These are phyloP conservation scores for Mobula birostris DNA, from an alignment of 2,113 vertebrate species.

Conservation along the genomic window DNA sequence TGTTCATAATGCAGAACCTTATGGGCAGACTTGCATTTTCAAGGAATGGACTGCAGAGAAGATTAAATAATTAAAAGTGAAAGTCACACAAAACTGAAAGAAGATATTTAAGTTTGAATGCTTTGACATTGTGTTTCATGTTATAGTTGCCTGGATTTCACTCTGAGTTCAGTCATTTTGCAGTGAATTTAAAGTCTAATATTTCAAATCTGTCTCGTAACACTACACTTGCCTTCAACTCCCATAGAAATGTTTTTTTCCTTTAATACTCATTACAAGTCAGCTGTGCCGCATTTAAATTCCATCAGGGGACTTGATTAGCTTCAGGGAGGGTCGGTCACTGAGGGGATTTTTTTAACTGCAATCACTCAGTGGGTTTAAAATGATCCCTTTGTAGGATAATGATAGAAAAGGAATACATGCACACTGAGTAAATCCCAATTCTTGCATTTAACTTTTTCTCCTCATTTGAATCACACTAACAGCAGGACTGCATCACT, in stretches of 20 bases:
- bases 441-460: not conserved
- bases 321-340: not conserved
- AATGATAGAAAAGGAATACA: not conserved
- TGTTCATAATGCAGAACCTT: not conserved
- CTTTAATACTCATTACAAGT: conserved; percentile 10
- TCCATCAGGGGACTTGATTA: not conserved
- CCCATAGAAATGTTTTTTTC: not conserved
- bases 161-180: not conserved
- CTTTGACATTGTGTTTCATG: not conserved
- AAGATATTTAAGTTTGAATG: not conserved
- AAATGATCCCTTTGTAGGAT: not conserved
- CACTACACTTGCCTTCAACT: not conserved
- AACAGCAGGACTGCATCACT: not conserved
- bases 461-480: not conserved
- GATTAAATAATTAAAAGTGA: not conserved
- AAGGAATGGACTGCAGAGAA: not conserved
- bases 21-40: not conserved
- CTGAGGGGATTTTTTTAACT: not conserved
- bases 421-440: not conserved
- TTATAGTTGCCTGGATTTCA: not conserved
- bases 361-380: not conserved
- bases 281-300: not conserved
- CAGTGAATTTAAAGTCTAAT: not conserved
- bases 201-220: not conserved
- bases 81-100: not conserved